Percentiles rank a stretch among this genome's conserved stretches.
Conservation (phyloP, 2,797 vertebrate genomes). For the Hylomyscus alleni region DNA sequence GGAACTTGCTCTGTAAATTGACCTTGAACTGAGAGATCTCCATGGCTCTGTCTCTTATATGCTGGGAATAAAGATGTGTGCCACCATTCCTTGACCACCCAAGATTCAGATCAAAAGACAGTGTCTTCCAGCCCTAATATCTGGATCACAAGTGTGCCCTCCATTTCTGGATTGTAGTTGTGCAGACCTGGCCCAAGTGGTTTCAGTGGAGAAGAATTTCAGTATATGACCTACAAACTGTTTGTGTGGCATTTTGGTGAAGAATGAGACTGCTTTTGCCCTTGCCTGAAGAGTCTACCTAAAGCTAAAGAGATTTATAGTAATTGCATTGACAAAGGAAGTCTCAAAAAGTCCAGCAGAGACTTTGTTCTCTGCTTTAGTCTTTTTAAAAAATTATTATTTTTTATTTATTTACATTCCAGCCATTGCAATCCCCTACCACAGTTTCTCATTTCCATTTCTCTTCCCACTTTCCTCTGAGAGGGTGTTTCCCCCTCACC, state of each 20-base stretch:
- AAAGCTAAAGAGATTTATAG: background rate
- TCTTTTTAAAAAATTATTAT: background rate
- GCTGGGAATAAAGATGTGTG: background rate
- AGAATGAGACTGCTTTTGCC: background rate
- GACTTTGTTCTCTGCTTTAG: background rate
- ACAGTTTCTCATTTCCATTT: background rate
- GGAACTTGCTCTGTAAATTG: background rate
- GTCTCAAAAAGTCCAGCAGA: background rate
- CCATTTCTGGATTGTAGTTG: background rate
- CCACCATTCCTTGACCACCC: background rate
- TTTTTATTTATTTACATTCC: background rate
- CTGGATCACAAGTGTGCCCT: background rate
- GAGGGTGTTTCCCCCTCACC: background rate
- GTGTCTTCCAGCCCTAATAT: background rate
- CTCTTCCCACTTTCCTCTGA: background rate
- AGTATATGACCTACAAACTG: background rate
- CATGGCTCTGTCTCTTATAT: background rate
- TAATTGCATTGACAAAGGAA: background rate
- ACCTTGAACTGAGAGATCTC: background rate
- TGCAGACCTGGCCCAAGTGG: background rate
- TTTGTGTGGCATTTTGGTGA: background rate
- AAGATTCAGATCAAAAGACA: background rate
- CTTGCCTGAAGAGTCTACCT: background rate
- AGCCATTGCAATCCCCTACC: background rate
- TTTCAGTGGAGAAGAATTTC: background rate